These are phyloP conservation scores for Dermatemys mawii DNA, from an alignment of 2,113 vertebrate species.

Conservation along the genomic window DNA sequence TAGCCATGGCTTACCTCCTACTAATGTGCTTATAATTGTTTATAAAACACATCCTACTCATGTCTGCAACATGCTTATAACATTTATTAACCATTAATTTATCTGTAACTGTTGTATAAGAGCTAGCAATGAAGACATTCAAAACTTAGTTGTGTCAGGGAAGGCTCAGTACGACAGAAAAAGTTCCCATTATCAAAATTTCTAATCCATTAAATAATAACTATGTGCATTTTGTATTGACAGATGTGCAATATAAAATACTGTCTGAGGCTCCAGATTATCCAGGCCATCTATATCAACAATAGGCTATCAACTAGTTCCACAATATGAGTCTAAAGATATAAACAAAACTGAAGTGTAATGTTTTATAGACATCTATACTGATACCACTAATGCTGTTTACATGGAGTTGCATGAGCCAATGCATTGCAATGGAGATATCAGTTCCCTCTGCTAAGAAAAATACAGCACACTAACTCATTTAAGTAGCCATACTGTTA, in stretches of 20 bases:
- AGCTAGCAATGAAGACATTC: conserved; percentile 14
- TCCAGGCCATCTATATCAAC: background rate
- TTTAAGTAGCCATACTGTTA: no score
- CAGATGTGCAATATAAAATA: background rate
- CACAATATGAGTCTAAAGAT: background rate
- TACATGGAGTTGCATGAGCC: background rate
- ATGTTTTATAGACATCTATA: background rate
- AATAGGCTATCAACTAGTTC: background rate
- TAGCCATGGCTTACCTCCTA: background rate
- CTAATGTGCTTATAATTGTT: background rate
- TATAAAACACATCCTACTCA: background rate
- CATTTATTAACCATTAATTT: conserved; percentile 4
- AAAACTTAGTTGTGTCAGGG: background rate
- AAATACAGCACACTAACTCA: no score
- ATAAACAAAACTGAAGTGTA: background rate
- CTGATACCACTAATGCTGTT: background rate
- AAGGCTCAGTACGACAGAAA: background rate
- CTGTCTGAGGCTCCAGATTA: background rate
- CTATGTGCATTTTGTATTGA: background rate
- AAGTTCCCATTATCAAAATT: conserved; percentile 5
- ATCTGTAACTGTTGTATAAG: background rate
- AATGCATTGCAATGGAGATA: background rate
- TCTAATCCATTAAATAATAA: background rate
- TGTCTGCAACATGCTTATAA: background rate
- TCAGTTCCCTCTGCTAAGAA: no score